phyloP scores from a whole-genome alignment of 2,888 invertebrate species.

The Buathra laborator region DNA sequence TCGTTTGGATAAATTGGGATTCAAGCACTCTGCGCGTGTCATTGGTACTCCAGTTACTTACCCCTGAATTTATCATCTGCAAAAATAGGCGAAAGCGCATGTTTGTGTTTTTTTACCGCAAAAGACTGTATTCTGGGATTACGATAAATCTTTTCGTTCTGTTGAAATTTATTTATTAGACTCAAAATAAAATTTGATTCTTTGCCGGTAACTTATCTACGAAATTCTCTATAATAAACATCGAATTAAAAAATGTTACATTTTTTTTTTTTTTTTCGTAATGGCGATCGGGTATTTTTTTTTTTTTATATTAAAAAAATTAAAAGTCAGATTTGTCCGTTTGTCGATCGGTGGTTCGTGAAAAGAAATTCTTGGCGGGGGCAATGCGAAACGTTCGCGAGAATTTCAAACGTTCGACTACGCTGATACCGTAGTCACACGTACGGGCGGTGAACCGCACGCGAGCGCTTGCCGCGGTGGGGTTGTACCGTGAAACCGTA shows the following conservation, averaged over 20 bases:
- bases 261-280: too few relatives aligned
- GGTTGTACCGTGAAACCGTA: neutral
- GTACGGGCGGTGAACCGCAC: constrained; percentile 21
- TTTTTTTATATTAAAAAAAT: too few relatives aligned
- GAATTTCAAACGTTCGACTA: neutral
- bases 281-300: too few relatives aligned
- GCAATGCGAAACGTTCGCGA: neutral
- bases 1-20: constrained; percentile 8
- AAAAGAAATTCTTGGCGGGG: neutral
- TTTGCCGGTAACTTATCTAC: too few relatives aligned
- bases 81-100: neutral
- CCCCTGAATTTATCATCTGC: neutral
- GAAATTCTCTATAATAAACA: too few relatives aligned
- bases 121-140: too few relatives aligned
- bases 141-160: too few relatives aligned
- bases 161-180: too few relatives aligned
- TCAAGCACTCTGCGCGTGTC: neutral
- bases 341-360: neutral
- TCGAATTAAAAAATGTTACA: too few relatives aligned
- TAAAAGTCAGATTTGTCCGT: neutral
- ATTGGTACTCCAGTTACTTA: neutral
- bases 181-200: too few relatives aligned
- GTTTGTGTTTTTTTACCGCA: too few relatives aligned
- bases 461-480: neutral
- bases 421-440: neutral